Evolutionary conservation across 2,888 invertebrate genomes (phyloP).

Genomic region (Drosophila atripex): DNA sequence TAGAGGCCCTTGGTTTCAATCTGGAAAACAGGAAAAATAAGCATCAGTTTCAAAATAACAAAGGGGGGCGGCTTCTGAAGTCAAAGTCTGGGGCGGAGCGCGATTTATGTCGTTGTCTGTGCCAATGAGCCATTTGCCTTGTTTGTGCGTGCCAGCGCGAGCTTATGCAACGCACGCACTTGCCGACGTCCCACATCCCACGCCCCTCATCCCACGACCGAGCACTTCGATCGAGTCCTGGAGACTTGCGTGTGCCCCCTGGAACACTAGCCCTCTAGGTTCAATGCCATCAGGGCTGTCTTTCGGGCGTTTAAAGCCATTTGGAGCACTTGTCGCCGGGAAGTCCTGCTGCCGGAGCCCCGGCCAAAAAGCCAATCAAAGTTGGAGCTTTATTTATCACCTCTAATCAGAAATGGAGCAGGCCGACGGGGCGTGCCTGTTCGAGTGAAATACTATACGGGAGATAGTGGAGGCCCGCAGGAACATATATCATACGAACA

Average conservation of each 20-base stretch:
- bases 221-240: neutral
- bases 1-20: neutral
- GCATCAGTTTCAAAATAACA: neutral
- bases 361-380: neutral
- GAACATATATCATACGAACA: neutral
- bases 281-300: neutral
- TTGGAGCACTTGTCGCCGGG: neutral
- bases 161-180: neutral
- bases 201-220: neutral
- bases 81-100: too few relatives aligned
- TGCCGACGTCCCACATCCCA: neutral
- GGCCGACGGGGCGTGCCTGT: constrained; percentile 1
- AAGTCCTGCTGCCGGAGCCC: neutral
- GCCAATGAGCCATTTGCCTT: neutral
- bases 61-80: too few relatives aligned
- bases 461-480: neutral
- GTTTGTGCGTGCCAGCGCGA: constrained; percentile 1
- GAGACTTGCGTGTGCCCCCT: neutral
- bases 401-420: constrained; percentile 4
- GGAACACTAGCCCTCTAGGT: neutral
- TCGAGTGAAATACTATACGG: constrained; percentile 2
- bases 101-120: neutral
- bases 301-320: neutral
- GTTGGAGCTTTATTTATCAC: constrained; percentile 3
- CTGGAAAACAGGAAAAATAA: neutral